Conservation (phyloP, 2,888 invertebrate species). For the Achlya flavicornis region DNA sequence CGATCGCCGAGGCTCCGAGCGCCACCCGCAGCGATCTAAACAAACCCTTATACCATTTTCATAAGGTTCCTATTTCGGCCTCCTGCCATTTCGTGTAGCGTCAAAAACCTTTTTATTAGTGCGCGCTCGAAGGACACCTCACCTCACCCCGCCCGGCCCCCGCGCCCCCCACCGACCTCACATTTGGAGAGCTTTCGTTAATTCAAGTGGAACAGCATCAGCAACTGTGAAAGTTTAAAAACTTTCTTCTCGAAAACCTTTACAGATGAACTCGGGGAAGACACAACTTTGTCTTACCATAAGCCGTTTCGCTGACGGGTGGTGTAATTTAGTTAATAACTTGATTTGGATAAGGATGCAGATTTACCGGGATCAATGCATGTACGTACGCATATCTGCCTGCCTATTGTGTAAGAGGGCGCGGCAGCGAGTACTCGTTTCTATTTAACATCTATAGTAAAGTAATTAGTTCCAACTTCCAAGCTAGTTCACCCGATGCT, state of each 20-base stretch:
- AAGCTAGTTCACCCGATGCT: too few species aligned
- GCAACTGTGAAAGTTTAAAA: not conserved
- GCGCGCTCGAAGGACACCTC: slow-evolving; percentile 53
- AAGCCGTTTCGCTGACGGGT: too few species aligned
- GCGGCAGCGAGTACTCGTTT: too few species aligned
- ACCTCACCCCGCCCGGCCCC: slow-evolving; percentile 28
- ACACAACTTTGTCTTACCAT: not conserved
- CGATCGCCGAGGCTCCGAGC: slow-evolving; percentile 26
- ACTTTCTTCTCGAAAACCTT: not conserved
- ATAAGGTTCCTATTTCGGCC: slow-evolving; percentile 31
- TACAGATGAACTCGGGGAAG: not conserved
- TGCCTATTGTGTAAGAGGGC: too few species aligned
- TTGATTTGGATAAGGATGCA: too few species aligned
- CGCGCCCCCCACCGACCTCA: slow-evolving; percentile 21
- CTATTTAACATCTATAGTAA: too few species aligned
- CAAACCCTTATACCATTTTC: slow-evolving; percentile 34
- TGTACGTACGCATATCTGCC: too few species aligned
- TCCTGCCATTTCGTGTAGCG: slow-evolving; percentile 33
- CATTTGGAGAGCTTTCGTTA: slow-evolving; percentile 36
- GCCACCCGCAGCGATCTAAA: slow-evolving; percentile 22
- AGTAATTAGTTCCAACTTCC: too few species aligned
- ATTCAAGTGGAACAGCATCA: slow-evolving; percentile 25
- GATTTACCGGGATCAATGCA: too few species aligned
- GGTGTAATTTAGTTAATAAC: too few species aligned
- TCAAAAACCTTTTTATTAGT: slow-evolving; percentile 67